A percentile compares a stretch with the other conserved stretches of the same genome.
These are phyloP conservation scores for Minunthozetes semirufus DNA, from an alignment of 2,888 invertebrate genomes.

Conservation along the genomic window DNA sequence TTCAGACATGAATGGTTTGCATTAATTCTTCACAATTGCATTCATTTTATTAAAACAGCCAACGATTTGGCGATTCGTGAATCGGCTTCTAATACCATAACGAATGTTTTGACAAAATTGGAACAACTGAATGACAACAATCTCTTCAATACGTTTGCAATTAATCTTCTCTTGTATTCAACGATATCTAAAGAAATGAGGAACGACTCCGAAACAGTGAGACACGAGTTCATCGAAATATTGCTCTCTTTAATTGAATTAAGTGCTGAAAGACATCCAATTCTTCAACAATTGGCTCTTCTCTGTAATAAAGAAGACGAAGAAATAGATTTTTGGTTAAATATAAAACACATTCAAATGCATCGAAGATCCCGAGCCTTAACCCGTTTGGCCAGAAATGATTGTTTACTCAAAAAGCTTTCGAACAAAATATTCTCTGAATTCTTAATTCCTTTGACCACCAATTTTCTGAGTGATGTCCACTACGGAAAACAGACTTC, in stretches of 20 bases:
- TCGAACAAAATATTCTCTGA: conserved; percentile 46
- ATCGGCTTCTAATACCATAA: conserved; percentile 55
- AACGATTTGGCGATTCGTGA: conserved; percentile 77
- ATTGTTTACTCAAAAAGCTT: conserved; percentile 44
- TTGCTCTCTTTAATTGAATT: conserved; percentile 61
- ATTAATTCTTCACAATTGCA: conserved; percentile 71
- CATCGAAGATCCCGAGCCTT: conserved; percentile 79
- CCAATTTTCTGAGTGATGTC: conserved; percentile 70
- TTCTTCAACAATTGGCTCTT: conserved; percentile 47
- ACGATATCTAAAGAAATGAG: conserved; percentile 66
- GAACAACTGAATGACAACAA: background rate
- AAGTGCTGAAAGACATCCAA: conserved; percentile 41
- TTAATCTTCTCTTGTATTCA: conserved; percentile 43
- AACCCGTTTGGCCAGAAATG: conserved; percentile 54
- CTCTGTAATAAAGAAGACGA: conserved; percentile 60
- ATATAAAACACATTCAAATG: conserved; percentile 67
- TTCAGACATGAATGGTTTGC: conserved; percentile 58
- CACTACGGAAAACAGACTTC: conserved; percentile 68
- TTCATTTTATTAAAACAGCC: conserved; percentile 60
- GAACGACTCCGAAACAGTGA: conserved; percentile 57
- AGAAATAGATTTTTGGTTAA: conserved; percentile 91
- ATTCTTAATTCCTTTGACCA: conserved; percentile 75
- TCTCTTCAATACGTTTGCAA: conserved; percentile 33
- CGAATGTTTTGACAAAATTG: conserved; percentile 5
- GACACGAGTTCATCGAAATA: conserved; percentile 70